Percentiles rank a stretch among this genome's conserved stretches.
phyloP scores from a whole-genome alignment of 1,140 invertebrate species.

The Ctenoplectra terminalis region DNA sequence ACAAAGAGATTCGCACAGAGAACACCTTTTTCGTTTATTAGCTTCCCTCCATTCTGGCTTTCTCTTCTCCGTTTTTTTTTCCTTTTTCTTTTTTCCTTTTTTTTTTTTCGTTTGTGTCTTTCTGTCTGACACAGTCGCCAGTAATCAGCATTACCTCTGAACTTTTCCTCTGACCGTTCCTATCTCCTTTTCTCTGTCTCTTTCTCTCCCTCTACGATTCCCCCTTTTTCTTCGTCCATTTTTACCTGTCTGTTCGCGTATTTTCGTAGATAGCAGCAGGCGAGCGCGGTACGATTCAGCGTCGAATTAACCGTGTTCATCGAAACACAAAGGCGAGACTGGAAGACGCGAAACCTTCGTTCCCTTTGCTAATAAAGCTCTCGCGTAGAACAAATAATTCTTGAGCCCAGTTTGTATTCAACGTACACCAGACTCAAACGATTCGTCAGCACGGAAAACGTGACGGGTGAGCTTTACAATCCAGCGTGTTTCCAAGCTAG shows the following conservation, averaged over 20 bases:
- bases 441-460: conserved; percentile 17
- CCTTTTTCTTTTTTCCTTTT: background rate
- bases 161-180: conserved; percentile 8
- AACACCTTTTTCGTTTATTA: conserved; percentile 32
- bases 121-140: background rate
- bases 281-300: background rate
- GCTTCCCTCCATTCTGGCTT: background rate
- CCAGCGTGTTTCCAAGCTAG: background rate
- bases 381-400: conserved; percentile 49
- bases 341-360: background rate
- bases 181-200: background rate
- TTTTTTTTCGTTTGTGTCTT: background rate
- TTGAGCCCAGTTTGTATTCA: conserved; percentile 32
- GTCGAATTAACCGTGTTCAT: conserved; percentile 47
- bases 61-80: background rate
- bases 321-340: conserved; percentile 27
- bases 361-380: conserved; percentile 48
- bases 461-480: background rate
- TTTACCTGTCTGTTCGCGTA: conserved; percentile 23
- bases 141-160: conserved; percentile 20
- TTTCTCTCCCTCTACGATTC: background rate
- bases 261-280: conserved; percentile 6
- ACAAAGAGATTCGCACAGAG: conserved; percentile 11
- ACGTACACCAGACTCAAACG: conserved; percentile 35
- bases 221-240: background rate